Evolutionary conservation across 2,113 vertebrate species (phyloP), one percentile per base, ranked within the genome.

Genomic region (Burhinus bistriatus): DNA sequence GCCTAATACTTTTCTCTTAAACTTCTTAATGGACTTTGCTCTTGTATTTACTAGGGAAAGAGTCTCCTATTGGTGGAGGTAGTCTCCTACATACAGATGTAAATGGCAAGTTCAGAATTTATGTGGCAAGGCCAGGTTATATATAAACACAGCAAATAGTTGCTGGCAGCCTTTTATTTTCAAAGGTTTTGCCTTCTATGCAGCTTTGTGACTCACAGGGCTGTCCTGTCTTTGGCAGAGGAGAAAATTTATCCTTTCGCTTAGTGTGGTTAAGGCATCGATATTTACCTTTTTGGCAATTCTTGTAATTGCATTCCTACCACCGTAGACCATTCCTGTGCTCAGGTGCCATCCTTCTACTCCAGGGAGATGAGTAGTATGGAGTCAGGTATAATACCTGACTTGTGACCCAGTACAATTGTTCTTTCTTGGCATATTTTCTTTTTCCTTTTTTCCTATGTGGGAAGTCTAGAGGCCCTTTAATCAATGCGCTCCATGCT

Each of bases 151-250:
- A 11, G 34, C 69, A 87, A 85, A 78, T 30, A 90, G 64, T 64
- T 88, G 49, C 66, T 92, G 72, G 72, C 69, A 90, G 72, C 83
- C 87, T 94, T 87, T 91, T 77, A 6, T 87, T 92, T 89, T 81
- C 57, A 72, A 94, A 94, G 68, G 42, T 59, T 84, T 90, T 71
- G 59, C 65, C 72, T 92, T 30, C 73, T 65, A 0, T 90, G 68
- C 47, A 90, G 77, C 44, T 91, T 82, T 77, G 38, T 83, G 62
- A 85, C 51, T 92, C 36, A 52, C 16, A 34, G 55, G 15, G 27
- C 73, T 82, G 13, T 25, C 45, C 70, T 91, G 15, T 57, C 58
- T 57, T 76, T 79, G 27, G 69, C 83, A 86, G 81, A 94, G 11
- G 44, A 87, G 34, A 91, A 95, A 58, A 68, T 57, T 12, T 59